Conservation (phyloP, 2,888 invertebrate species). For the Ellobium chinense region DNA sequence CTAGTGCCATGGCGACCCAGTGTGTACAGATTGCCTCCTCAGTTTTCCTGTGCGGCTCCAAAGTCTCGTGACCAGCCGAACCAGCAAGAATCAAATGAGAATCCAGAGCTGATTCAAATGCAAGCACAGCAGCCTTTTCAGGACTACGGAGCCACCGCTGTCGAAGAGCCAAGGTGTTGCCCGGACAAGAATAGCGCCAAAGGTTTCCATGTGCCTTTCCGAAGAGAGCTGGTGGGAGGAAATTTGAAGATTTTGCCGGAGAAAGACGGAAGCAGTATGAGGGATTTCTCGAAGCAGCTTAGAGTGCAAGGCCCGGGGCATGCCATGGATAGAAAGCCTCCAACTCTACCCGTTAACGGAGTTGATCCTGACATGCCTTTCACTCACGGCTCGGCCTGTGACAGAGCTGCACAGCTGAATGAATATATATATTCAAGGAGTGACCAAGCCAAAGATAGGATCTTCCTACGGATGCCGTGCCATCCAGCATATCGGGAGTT, state of each 20-base stretch:
- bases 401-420: conserved; percentile 2
- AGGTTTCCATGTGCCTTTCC: background rate
- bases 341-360: background rate
- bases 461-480: background rate
- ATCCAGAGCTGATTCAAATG: no score
- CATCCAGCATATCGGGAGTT: background rate
- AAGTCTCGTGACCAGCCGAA: no score
- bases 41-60: no score
- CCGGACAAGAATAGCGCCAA: no score
- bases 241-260: background rate
- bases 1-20: no score
- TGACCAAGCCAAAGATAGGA: background rate
- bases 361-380: background rate
- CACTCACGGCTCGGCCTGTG: conserved; percentile 16
- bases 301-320: background rate
- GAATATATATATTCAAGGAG: background rate
- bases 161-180: background rate
- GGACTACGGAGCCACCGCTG: no score
- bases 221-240: conserved; percentile 24
- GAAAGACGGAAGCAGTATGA: background rate
- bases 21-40: no score
- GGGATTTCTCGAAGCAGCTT: background rate
- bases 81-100: no score
- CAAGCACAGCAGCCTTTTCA: no score
- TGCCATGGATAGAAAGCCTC: background rate